Base-by-base conservation (phyloP, 2,888 invertebrate species). In the Masnerella sp. region DNA sequence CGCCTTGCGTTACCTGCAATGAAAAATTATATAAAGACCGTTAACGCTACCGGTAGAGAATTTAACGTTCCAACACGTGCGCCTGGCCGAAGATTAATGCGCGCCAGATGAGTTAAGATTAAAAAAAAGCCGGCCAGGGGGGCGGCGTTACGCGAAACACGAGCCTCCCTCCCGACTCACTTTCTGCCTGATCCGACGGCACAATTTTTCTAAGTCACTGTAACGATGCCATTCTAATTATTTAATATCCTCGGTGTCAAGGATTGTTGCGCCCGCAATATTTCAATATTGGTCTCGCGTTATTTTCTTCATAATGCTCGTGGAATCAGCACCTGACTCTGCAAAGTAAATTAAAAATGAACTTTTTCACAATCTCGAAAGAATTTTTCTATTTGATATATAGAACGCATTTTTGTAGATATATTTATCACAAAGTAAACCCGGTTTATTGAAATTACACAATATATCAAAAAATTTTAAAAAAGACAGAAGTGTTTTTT, bases 11-110 rank as follows among this genome's bases (percentile, higher is more conserved):
- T 74, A 72, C 54, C 65, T 73, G 74, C 72, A 64, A 74, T 77
- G 75, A 75, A 77, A 77, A 77, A 77, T 77, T 77, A 73, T 73
- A 75, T 75, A 77, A 77, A 75, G 77, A 77, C 67, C 77, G 73
- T 70, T 77, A 77, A 70, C 67, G 73, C 70, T 68, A 58, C 54
- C 71, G 36, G 69, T 64, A 51, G 75, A 56, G 67, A 77, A 77
- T 72, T 77, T 75, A 75, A 70, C 77, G 77, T 77, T 70, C 69
- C 56, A 72, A 70, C 72, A 75, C 74, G 74, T 70, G 75, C 74
- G 25, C 51, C 62, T 5, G 42, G 51, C 54, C 52, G 68, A 77
- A 77, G 77, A 77, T 77, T 77, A 77, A 77, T 77, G 75, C 43
- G 42, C 73, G 20, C 51, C 40, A 58, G 73, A 73, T 67, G 73